phyloP scores from a whole-genome alignment of 2,797 vertebrate species.

The Sebastes minor region DNA sequence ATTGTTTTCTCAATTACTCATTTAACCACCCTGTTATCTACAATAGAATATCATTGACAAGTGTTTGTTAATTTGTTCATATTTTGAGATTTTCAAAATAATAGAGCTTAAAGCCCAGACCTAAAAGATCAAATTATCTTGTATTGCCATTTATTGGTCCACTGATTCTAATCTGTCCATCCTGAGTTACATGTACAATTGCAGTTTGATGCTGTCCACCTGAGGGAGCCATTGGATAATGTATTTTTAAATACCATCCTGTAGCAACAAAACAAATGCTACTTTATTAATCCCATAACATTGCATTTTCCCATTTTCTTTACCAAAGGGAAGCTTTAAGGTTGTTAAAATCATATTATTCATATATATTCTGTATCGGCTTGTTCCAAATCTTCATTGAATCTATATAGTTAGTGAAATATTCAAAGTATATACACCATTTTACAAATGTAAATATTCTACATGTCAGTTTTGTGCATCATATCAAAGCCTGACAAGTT shows the following conservation, averaged over 20 bases:
- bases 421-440: neutral
- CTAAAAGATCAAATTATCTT: neutral
- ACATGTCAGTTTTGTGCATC: neutral
- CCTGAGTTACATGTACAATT: neutral
- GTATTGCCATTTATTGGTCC: neutral
- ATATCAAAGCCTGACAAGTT: neutral
- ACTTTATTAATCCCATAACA: neutral
- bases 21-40: neutral
- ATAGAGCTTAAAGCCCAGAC: neutral
- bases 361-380: neutral
- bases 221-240: slow-evolving; percentile 46
- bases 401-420: neutral
- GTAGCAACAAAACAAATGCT: neutral
- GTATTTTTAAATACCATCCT: neutral
- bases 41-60: neutral
- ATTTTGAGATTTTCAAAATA: neutral
- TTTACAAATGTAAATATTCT: neutral
- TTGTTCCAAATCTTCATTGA: neutral
- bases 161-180: neutral
- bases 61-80: neutral
- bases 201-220: slow-evolving; percentile 34
- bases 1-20: neutral
- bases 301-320: neutral
- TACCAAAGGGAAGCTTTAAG: neutral
- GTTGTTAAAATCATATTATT: neutral